Evolutionary conservation across 2,888 invertebrate species (phyloP), one percentile per base, ranked within the genome.

Genomic region (Salpingus planirostris): DNA sequence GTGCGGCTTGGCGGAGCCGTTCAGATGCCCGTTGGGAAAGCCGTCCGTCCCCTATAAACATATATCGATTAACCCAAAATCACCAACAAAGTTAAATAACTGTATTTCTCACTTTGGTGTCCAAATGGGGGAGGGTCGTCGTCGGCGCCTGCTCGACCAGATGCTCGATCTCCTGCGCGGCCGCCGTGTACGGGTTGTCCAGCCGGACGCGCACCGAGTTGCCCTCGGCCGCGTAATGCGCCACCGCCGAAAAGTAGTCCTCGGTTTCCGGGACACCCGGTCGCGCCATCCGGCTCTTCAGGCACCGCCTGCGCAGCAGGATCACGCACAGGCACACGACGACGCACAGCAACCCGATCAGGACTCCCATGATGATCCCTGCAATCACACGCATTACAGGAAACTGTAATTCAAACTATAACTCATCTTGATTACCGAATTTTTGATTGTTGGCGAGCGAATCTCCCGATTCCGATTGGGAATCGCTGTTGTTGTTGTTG

Each of bases 21-120:
- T 73, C 4, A 64, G 54, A 41, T 68, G 62, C 10, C 70, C 70
- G 50, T 70, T 71, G 11, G 69, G 67, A 52, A 66, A 68, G 26
- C 65, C 62, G 37, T 66, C 66, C 50, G 49, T 54, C 14, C 61
- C 63, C 63, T 64, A 24, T 21, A 14, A 34, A 28, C 27, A 43
- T 53, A 29, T 22, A 29, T 24, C 7, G 15, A 13, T 29, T 10
- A 7, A 22, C 27, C 40, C 46, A 32, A 38, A 39, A 33, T 32
- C 13, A 32, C 24, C 22, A 34, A 34, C n/a, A 12, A 21, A 18
- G 65, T 76, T 75, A n/a, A n/a, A n/a, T n/a, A n/a, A n/a, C n/a
- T n/a, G n/a, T n/a, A n/a, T n/a, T n/a, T 32, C 34, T 37, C 59
- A 74, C 75, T 65, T 76, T 76, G 1, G 74, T 69, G 48, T 76